phyloP scores from a whole-genome alignment of 2,888 invertebrate species.

The Euclidia mi region DNA sequence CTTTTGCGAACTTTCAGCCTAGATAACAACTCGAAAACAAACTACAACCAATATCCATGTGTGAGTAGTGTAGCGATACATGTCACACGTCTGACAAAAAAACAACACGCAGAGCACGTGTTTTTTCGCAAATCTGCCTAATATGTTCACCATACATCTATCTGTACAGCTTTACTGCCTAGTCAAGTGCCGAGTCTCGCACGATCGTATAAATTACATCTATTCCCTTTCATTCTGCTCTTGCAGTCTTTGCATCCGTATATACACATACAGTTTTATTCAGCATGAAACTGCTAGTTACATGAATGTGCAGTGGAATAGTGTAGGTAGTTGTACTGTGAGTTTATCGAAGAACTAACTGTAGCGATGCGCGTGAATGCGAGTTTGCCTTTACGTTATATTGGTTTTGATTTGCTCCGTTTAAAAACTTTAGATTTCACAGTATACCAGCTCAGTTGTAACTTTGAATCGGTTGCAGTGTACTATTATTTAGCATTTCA shows the following conservation, averaged over 20 bases:
- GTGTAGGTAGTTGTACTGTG: not conserved
- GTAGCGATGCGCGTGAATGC: not conserved
- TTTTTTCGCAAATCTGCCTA: conserved; percentile 3
- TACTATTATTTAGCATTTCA: too few relatives aligned
- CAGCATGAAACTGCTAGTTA: not conserved
- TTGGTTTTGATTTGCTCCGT: too few relatives aligned
- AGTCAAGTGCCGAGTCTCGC: too few relatives aligned
- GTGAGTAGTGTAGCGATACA: not conserved
- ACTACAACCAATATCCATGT: too few relatives aligned
- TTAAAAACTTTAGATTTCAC: too few relatives aligned
- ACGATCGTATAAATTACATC: not conserved
- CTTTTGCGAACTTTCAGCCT: too few relatives aligned
- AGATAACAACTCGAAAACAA: too few relatives aligned
- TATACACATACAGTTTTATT: not conserved
- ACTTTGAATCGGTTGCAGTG: too few relatives aligned
- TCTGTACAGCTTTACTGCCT: too few relatives aligned
- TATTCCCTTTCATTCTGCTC: not conserved
- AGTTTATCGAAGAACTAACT: too few relatives aligned
- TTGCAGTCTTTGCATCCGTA: not conserved
- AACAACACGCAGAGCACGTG: not conserved
- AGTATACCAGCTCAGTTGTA: too few relatives aligned
- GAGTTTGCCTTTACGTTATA: not conserved
- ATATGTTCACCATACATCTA: not conserved
- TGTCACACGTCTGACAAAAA: not conserved
- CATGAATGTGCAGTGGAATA: not conserved